These are phyloP conservation scores for Brachionus calyciflorus DNA, from an alignment of 1,140 invertebrate genomes.

Conservation along the genomic window DNA sequence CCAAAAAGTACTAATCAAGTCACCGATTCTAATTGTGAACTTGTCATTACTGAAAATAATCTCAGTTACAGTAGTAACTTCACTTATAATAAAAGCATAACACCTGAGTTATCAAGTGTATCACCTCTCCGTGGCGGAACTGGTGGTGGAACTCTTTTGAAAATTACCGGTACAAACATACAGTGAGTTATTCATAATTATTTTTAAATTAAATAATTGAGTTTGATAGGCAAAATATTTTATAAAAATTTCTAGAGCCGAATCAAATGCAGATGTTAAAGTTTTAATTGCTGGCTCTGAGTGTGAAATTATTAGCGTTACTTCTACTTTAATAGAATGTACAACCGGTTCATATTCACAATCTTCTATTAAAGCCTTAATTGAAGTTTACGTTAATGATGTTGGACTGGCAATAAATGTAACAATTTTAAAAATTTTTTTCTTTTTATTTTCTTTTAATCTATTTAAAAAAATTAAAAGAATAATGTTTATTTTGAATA, in stretches of 20 bases:
- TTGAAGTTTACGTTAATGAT: not conserved
- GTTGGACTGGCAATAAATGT: slow-evolving; percentile 34
- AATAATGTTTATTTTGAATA: slow-evolving; percentile 49
- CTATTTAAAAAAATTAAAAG: slow-evolving; percentile 2
- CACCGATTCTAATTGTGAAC: not conserved
- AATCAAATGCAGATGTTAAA: slow-evolving; percentile 39
- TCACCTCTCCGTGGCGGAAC: slow-evolving; percentile 49
- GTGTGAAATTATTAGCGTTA: not conserved
- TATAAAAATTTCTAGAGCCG: slow-evolving; percentile 40
- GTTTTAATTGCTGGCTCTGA: slow-evolving; percentile 16
- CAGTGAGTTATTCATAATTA: not conserved
- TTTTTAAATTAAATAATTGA: too few relatives aligned
- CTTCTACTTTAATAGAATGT: slow-evolving; percentile 32
- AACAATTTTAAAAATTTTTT: not conserved
- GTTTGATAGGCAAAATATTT: slow-evolving; percentile 48
- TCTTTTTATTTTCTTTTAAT: not conserved
- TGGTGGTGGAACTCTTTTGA: slow-evolving; percentile 51
- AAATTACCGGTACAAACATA: slow-evolving; percentile 51
- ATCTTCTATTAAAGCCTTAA: slow-evolving; percentile 18
- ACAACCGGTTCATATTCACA: not conserved
- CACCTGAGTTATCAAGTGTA: slow-evolving; percentile 47
- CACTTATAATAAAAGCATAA: slow-evolving; percentile 33
- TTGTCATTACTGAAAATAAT: not conserved
- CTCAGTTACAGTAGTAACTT: not conserved
- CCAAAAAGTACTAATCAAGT: not conserved